These are phyloP conservation scores for Huso huso DNA, from an alignment of 2,797 vertebrate species.

Conservation along the genomic window DNA sequence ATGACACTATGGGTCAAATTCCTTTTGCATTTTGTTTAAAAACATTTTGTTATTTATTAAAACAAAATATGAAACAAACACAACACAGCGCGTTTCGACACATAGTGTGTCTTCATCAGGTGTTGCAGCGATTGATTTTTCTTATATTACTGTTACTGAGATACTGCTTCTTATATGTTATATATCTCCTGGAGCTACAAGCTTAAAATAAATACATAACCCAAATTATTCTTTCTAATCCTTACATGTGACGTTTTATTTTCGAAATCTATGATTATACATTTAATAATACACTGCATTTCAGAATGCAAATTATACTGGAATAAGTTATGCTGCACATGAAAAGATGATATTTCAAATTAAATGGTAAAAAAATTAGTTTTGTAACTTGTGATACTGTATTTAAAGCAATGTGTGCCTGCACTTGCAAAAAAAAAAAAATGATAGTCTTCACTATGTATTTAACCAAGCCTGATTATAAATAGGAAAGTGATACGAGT, in stretches of 20 bases:
- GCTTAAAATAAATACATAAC: conserved; percentile 39
- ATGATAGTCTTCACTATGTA: conserved; percentile 65
- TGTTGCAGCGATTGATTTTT: neutral
- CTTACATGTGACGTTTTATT: conserved; percentile 41
- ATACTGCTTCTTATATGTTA: conserved; percentile 31
- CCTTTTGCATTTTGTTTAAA: no score
- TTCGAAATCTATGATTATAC: conserved; percentile 59
- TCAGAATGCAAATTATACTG: conserved; percentile 40
- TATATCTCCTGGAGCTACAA: conserved; percentile 25
- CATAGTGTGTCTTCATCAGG: no score
- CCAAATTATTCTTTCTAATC: conserved; percentile 43
- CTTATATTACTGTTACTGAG: neutral
- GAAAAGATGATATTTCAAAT: conserved; percentile 44
- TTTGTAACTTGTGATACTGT: conserved; percentile 69
- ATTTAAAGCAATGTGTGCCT: conserved; percentile 69
- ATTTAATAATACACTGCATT: conserved; percentile 56
- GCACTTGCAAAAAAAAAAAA: conserved; percentile 55
- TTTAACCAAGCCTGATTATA: conserved; percentile 59
- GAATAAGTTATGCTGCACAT: conserved; percentile 8
- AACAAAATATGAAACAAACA: no score
- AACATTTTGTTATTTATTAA: no score
- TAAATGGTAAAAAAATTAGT: conserved; percentile 47
- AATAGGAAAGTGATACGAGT: conserved; percentile 51
- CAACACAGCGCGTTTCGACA: no score
- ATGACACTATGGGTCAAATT: no score